Conservation (phyloP, 2,113 vertebrate species). For the Pavo muticus region DNA sequence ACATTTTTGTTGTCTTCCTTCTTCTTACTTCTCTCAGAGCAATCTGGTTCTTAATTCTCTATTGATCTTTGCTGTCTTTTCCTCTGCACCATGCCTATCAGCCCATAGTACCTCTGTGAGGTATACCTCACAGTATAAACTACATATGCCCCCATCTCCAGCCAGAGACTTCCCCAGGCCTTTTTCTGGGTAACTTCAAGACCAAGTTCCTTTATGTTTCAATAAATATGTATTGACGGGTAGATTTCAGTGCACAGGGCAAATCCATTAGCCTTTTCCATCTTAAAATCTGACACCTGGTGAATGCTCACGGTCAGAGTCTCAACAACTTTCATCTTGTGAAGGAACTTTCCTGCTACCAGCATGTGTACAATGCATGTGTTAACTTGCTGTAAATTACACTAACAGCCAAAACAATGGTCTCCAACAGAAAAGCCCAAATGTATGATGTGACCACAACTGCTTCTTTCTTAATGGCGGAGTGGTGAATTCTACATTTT, state of each 20-base stretch:
- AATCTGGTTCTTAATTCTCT: neutral
- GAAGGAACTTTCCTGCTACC: neutral
- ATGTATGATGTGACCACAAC: neutral
- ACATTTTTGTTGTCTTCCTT: neutral
- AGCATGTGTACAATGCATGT: neutral
- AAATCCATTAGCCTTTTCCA: neutral
- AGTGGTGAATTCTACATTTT: neutral
- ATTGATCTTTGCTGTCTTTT: neutral
- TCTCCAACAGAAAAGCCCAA: neutral
- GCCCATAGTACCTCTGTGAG: neutral
- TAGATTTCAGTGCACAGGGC: neutral
- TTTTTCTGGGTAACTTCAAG: neutral
- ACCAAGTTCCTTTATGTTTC: neutral
- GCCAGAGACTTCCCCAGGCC: neutral
- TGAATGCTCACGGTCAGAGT: neutral
- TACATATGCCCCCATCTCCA: neutral
- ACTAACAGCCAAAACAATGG: neutral
- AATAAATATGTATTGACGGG: neutral
- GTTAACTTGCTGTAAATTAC: neutral
- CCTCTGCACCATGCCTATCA: neutral
- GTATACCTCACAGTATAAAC: neutral
- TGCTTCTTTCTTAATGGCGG: neutral
- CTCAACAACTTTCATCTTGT: neutral
- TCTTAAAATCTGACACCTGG: neutral
- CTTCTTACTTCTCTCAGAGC: neutral